Evolutionary conservation across 2,113 vertebrate genomes (phyloP).

Genomic region (Herpailurus yagouaroundi): DNA sequence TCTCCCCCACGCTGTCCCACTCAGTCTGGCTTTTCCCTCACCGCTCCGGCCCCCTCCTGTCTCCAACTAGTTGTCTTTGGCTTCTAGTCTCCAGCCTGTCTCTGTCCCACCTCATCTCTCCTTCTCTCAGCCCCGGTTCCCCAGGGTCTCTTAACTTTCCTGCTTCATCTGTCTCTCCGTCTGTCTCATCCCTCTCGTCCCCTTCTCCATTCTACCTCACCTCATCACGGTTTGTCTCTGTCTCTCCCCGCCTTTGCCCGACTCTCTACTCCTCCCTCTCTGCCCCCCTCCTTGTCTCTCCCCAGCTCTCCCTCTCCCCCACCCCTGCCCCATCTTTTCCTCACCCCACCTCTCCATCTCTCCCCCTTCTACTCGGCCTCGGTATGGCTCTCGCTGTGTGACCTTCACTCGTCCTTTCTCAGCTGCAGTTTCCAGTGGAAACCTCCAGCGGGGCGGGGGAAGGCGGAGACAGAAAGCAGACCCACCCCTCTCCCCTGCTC

Average conservation of each 20-base stretch:
- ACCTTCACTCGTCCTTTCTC: conserved; percentile 80
- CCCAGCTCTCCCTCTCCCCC: not conserved
- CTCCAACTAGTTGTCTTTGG: not conserved
- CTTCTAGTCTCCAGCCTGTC: not conserved
- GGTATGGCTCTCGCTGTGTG: conserved; percentile 55
- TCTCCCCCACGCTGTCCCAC: not conserved
- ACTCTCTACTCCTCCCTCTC: not conserved
- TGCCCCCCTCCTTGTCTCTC: not conserved
- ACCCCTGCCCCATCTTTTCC: not conserved
- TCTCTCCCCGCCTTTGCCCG: not conserved
- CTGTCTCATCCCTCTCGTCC: not conserved
- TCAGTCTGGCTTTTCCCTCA: not conserved
- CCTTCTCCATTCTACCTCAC: not conserved
- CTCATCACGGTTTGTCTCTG: not conserved
- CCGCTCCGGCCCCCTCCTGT: not conserved
- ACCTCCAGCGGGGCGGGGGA: conserved; percentile 45
- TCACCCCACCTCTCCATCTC: not conserved
- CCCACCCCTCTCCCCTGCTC: conserved; percentile 24
- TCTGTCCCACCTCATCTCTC: not conserved
- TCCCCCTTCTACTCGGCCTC: conserved; percentile 57
- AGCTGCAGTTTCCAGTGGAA: conserved; percentile 77
- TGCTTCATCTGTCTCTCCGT: not conserved
- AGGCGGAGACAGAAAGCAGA: conserved; percentile 17
- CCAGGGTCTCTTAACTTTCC: not conserved
- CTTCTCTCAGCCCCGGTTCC: not conserved